Conservation (phyloP, 92 coral and sea anemone genomes). For the Metridium senile region DNA sequence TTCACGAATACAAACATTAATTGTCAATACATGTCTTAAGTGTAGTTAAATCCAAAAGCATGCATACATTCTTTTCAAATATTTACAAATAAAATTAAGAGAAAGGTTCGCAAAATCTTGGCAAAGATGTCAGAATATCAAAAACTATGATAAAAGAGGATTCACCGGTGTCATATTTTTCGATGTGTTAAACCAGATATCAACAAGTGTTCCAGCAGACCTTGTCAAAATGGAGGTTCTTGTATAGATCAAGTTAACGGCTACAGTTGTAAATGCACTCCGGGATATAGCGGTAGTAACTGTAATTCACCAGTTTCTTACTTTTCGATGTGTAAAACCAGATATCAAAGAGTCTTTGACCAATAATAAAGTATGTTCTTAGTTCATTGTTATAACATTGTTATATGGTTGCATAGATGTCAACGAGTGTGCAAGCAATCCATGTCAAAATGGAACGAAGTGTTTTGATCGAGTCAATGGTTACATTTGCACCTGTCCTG, state of each 20-base stretch:
- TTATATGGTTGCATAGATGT: no score
- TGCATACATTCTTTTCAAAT: no score
- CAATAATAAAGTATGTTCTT: no score
- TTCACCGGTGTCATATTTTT: no score
- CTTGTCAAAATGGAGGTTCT: background rate
- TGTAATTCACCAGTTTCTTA: no score
- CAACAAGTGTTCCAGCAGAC: slow-evolving; percentile 21
- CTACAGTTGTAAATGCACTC: slow-evolving; percentile 14
- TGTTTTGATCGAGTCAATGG: background rate
- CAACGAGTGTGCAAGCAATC: background rate
- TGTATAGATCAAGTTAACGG: slow-evolving; percentile 21
- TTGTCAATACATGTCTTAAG: background rate
- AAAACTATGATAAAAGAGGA: no score
- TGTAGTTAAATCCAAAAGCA: background rate
- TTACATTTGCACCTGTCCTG: background rate
- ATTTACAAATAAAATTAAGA: no score
- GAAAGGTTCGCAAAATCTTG: no score
- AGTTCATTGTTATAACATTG: no score
- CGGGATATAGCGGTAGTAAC: slow-evolving; percentile 17
- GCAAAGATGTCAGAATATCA: no score
- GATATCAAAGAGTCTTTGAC: no score
- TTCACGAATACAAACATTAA: background rate
- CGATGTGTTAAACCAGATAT: slow-evolving; percentile 3
- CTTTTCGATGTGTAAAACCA: no score
- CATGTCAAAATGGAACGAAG: slow-evolving; percentile 2